Conservation (phyloP, 2,113 vertebrate species). For the Egretta garzetta region DNA sequence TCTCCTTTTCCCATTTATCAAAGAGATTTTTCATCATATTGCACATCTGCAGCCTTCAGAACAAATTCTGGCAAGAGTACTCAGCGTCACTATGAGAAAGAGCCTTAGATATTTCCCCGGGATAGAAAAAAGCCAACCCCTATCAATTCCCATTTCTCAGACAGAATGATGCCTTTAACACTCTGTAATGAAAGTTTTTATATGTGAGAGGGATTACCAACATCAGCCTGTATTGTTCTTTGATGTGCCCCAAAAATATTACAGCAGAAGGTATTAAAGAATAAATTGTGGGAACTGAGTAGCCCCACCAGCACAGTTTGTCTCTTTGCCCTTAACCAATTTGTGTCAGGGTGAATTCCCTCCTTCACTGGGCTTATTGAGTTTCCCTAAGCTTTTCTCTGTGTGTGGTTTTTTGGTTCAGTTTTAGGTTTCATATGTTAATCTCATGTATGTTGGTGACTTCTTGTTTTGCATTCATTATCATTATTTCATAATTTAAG, state of each 20-base stretch:
- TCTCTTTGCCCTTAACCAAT: constrained; percentile 27
- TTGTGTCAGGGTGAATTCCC: constrained; percentile 16
- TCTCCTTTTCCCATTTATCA: constrained; percentile 47
- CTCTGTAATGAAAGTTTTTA: constrained; percentile 69
- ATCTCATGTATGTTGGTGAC: background rate
- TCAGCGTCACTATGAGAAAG: background rate
- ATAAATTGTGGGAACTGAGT: constrained; percentile 43
- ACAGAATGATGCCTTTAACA: constrained; percentile 62
- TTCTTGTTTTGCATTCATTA: background rate
- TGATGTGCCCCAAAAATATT: constrained; percentile 67
- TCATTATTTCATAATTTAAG: background rate
- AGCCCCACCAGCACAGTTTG: background rate
- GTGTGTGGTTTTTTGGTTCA: background rate
- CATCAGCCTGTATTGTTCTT: constrained; percentile 59
- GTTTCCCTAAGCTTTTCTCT: background rate
- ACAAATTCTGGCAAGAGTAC: constrained; percentile 37
- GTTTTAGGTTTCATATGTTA: background rate
- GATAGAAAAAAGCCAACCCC: constrained; percentile 15
- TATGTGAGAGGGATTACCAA: constrained; percentile 63
- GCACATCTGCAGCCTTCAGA: constrained; percentile 59
- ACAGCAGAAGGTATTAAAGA: constrained; percentile 66
- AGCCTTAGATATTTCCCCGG: constrained; percentile 11
- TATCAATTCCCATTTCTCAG: constrained; percentile 68
- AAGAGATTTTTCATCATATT: constrained; percentile 62
- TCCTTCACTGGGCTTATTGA: background rate